Base-by-base conservation (phyloP, 1,140 invertebrate genomes). In the Ctenoplectra terminalis region DNA sequence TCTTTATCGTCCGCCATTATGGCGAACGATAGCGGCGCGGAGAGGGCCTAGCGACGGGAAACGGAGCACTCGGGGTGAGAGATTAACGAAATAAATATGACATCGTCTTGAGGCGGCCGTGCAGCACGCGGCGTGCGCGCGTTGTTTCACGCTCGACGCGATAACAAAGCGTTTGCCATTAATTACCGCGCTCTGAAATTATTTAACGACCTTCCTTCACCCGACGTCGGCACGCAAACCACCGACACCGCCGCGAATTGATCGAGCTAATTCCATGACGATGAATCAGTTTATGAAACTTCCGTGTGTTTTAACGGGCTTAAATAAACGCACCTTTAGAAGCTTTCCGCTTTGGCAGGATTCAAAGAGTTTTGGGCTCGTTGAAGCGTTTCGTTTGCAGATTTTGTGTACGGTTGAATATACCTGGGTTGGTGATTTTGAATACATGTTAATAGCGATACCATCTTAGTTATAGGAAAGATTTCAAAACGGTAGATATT, bases 81-180 rank as follows among this genome's bases (percentile, higher is more conserved):
- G 79, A 73, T 75, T 74, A 75, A 81, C 79, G 66, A 82, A 82
- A 82, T 78, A 82, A 82, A 82, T 82, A 82, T 78, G 74, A 78
- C 66, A 78, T 82, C 81, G 74, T 71, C 72, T 69, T 52, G 63
- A 56, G 50, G 58, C 31, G 46, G 31, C 29, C 43, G 17, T 17
- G 8, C 56, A 5, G 74, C 48, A 46, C 66, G 48, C 64, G 15
- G 50, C 50, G 9, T 43, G 58, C 31, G 34, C 69, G n/a, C 69
- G 69, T 80, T 80, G 56, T 64, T 80, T 80, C 77, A 80, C 69
- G 77, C 77, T 80, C 69, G 34, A 40, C 70, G 71, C 79, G 79
- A 81, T 81, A 81, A 81, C 79, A 75, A 81, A 75, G 71, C 79
- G 63, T 69, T 81, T 23, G 64, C 79, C 72, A 81, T 81, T 75